Percentiles rank a stretch among this genome's conserved stretches.
Evolutionary conservation across 2,888 invertebrate species (phyloP).

Genomic region (Aphelenchoides bicaudatus): DNA sequence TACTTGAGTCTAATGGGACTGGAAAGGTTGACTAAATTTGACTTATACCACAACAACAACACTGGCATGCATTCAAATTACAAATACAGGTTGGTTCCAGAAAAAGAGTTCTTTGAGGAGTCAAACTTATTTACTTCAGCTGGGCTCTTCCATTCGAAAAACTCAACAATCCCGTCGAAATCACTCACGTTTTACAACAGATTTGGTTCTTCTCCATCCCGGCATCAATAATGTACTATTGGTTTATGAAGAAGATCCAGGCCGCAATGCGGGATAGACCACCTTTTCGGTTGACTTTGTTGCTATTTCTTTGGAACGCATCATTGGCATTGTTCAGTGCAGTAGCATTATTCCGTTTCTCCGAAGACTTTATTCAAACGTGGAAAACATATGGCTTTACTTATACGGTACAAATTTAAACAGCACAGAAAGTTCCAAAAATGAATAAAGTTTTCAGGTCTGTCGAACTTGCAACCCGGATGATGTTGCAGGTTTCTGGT

Average conservation of each 20-base stretch:
- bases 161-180: slow-evolving; percentile 32
- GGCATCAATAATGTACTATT: slow-evolving; percentile 64
- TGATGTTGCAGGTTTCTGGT: slow-evolving; percentile 49
- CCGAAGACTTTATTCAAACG: slow-evolving; percentile 29
- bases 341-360: slow-evolving; percentile 61
- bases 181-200: slow-evolving; percentile 45
- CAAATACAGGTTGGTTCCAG: slow-evolving; percentile 1
- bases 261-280: slow-evolving; percentile 61
- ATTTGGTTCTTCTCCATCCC: slow-evolving; percentile 69
- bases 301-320: slow-evolving; percentile 63
- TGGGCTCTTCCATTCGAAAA: slow-evolving; percentile 43
- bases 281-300: slow-evolving; percentile 61
- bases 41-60: slow-evolving; percentile 13
- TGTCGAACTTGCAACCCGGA: slow-evolving; percentile 45
- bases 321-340: slow-evolving; percentile 64
- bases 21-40: slow-evolving; percentile 6
- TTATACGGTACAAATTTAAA: too few relatives aligned
- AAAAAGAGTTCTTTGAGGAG: not conserved
- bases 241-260: slow-evolving; percentile 60
- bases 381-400: not conserved
- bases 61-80: slow-evolving; percentile 6
- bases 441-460: too few relatives aligned
- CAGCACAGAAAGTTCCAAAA: too few relatives aligned
- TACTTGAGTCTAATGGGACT: too few relatives aligned
- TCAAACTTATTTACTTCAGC: not conserved